Conservation (phyloP, 1,140 invertebrate genomes). For the Melitaea cinxia region DNA sequence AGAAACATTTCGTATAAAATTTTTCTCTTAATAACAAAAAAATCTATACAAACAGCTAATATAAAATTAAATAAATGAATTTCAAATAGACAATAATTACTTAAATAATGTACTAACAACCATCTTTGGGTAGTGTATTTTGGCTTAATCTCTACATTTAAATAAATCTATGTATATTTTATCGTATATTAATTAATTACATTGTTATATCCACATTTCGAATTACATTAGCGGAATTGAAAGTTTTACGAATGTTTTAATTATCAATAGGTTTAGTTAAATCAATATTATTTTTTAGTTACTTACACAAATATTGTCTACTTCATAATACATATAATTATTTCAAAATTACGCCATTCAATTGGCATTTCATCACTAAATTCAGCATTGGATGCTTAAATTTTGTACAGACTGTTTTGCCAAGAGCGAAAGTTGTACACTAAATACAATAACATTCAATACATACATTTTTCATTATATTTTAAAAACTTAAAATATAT, state of each 20-base stretch:
- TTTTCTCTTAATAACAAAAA: constrained; percentile 44
- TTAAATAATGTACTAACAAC: constrained; percentile 42
- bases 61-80: constrained; percentile 26
- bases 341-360: constrained; percentile 28
- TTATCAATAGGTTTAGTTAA: constrained; percentile 2
- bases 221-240: constrained; percentile 2
- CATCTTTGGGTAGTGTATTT: constrained; percentile 13
- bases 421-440: not conserved
- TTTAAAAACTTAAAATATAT: not conserved
- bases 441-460: not conserved
- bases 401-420: constrained; percentile 29
- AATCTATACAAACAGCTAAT: constrained; percentile 35
- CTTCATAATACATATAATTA: constrained; percentile 45
- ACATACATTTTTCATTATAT: not conserved
- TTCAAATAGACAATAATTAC: constrained; percentile 11
- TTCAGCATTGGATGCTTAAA: constrained; percentile 30
- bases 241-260: not conserved
- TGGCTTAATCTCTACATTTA: not conserved
- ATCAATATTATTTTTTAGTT: constrained; percentile 25
- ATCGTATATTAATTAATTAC: not conserved
- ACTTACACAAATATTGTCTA: constrained; percentile 71
- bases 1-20: constrained; percentile 69
- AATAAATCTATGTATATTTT: constrained; percentile 8
- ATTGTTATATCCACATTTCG: constrained; percentile 5
- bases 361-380: constrained; percentile 11